These are phyloP conservation scores for Rhagophthalmus giganteus DNA, from an alignment of 2,888 invertebrate genomes.

Conservation along the genomic window DNA sequence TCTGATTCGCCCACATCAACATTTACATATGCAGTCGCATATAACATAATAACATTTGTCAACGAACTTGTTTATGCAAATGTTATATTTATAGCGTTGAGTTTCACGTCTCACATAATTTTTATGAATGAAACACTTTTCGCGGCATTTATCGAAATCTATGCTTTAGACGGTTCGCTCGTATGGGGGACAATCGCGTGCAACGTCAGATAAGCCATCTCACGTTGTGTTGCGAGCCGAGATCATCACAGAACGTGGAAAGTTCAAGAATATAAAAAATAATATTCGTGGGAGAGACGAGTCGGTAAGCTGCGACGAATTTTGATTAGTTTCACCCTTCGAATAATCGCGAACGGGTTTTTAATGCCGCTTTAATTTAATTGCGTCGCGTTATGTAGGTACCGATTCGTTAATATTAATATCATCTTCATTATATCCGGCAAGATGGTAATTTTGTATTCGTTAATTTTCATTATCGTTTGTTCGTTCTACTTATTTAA, in stretches of 20 bases:
- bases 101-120: conserved; percentile 31
- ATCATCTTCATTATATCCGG: no score
- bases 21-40: conserved; percentile 30
- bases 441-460: no score
- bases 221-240: conserved; percentile 30
- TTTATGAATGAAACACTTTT: conserved; percentile 33
- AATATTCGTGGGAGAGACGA: conserved; percentile 36
- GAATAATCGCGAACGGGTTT: not conserved
- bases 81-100: conserved; percentile 33
- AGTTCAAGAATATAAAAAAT: conserved; percentile 37
- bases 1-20: conserved; percentile 22
- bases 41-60: conserved; percentile 36
- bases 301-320: conserved; percentile 28
- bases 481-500: no score
- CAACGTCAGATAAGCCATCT: conserved; percentile 26
- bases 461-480: no score
- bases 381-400: no score
- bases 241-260: conserved; percentile 33
- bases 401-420: no score
- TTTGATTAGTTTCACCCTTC: conserved; percentile 25
- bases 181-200: conserved; percentile 20
- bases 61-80: conserved; percentile 40
- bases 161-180: conserved; percentile 4
- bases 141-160: conserved; percentile 11
- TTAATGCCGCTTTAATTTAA: not conserved